Percentiles rank a stretch among this genome's conserved stretches.
Evolutionary conservation across 2,888 invertebrate genomes (phyloP).

Genomic region (Agrotis clavis): DNA sequence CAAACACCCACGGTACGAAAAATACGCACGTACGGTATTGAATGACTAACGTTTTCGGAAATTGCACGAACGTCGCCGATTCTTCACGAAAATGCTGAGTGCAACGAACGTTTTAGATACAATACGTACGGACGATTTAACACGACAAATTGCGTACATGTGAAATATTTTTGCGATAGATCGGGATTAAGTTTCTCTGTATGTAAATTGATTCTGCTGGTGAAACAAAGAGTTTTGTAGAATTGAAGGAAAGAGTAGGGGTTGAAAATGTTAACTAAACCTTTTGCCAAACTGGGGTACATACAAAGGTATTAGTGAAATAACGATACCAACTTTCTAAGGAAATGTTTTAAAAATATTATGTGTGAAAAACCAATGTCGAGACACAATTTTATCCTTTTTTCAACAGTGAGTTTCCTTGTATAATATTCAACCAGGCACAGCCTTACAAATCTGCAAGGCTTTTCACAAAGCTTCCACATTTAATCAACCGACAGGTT

Average conservation of each 20-base stretch:
- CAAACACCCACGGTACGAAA: slow-evolving; percentile 53
- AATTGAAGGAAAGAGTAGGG: neutral
- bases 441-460: slow-evolving; percentile 10
- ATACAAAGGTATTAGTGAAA: too few relatives aligned
- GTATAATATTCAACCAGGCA: neutral
- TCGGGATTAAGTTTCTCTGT: slow-evolving; percentile 47
- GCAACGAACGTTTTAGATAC: slow-evolving; percentile 74
- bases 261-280: too few relatives aligned
- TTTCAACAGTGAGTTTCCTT: neutral
- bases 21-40: slow-evolving; percentile 59
- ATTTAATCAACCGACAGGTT: slow-evolving; percentile 37
- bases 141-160: slow-evolving; percentile 60
- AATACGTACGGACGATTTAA: slow-evolving; percentile 70
- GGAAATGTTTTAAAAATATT: too few relatives aligned
- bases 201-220: slow-evolving; percentile 57
- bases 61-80: slow-evolving; percentile 68
- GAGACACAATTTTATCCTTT: neutral
- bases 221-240: slow-evolving; percentile 31
- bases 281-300: too few relatives aligned
- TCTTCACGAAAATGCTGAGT: slow-evolving; percentile 65
- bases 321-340: too few relatives aligned
- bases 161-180: slow-evolving; percentile 53
- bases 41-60: slow-evolving; percentile 68
- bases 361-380: neutral
- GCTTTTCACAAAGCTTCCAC: slow-evolving; percentile 14